These are phyloP conservation scores for Anser cygnoides DNA, from an alignment of 2,113 vertebrate species.

Conservation along the genomic window DNA sequence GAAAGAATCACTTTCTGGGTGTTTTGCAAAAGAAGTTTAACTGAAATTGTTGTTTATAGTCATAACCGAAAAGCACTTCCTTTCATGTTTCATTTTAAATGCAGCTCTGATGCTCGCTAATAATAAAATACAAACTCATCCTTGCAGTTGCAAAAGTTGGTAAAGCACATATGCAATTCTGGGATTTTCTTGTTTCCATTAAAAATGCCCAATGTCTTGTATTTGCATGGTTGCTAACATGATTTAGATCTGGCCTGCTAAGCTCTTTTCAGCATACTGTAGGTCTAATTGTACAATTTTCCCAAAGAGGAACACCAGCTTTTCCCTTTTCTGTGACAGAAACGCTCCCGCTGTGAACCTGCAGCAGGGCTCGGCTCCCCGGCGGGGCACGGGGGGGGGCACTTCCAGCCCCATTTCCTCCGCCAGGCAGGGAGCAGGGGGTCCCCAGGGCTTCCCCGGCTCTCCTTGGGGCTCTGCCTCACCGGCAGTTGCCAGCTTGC, in stretches of 20 bases:
- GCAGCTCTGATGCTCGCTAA: background rate
- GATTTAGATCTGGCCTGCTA: background rate
- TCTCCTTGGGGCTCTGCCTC: background rate
- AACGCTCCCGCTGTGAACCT: background rate
- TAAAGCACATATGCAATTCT: background rate
- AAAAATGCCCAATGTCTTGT: background rate
- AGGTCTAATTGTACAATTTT: background rate
- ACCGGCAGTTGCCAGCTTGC: background rate
- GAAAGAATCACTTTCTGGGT: background rate
- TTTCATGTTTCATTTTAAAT: background rate
- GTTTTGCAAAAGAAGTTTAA: background rate
- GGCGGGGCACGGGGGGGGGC: background rate
- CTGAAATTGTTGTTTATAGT: background rate
- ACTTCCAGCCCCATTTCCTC: constrained; percentile 8
- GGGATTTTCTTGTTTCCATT: background rate
- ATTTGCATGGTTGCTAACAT: background rate
- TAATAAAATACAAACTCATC: background rate
- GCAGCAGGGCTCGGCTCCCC: background rate
- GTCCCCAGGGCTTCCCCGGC: background rate
- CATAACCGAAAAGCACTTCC: background rate
- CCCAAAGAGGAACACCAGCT: background rate
- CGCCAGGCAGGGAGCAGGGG: background rate
- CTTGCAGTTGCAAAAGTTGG: background rate
- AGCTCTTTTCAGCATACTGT: constrained; percentile 24
- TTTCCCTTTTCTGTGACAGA: background rate